Percentiles rank a stretch among this genome's conserved stretches.
phyloP scores from a whole-genome alignment of 2,113 vertebrate species.

The Noturus placidus region DNA sequence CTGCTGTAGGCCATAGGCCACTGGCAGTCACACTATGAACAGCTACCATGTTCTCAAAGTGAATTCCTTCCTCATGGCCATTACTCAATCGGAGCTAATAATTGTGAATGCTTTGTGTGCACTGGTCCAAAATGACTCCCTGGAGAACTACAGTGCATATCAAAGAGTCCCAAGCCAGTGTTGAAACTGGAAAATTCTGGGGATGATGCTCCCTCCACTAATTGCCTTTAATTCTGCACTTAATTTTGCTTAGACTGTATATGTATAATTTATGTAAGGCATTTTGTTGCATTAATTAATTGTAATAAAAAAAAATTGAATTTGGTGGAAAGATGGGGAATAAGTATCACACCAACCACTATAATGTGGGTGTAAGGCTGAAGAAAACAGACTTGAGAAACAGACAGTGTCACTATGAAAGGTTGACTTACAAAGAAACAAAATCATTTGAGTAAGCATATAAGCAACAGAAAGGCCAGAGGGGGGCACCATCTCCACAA shows the following conservation, averaged over 20 bases:
- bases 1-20: slow-evolving; percentile 6
- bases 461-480: background rate
- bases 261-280: background rate
- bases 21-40: background rate
- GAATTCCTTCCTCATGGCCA: slow-evolving; percentile 62
- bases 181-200: background rate
- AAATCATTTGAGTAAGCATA: background rate
- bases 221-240: background rate
- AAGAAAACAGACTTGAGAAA: slow-evolving; percentile 65
- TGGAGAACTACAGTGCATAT: slow-evolving; percentile 59
- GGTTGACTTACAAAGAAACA: background rate
- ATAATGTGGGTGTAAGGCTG: slow-evolving; percentile 59
- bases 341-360: too few relatives aligned
- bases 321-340: background rate
- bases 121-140: slow-evolving; percentile 71
- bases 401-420: slow-evolving; percentile 11
- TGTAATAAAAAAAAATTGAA: background rate
- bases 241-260: background rate
- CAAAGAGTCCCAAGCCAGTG: background rate
- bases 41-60: slow-evolving; percentile 59
- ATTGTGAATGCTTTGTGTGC: slow-evolving; percentile 70
- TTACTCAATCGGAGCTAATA: slow-evolving; percentile 71
- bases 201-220: background rate
- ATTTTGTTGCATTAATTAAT: background rate
- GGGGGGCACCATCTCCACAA: slow-evolving; percentile 13